Evolutionary conservation across 2,113 vertebrate genomes (phyloP), one percentile per base, ranked within the genome.

Genomic region (Ameiurus melas): DNA sequence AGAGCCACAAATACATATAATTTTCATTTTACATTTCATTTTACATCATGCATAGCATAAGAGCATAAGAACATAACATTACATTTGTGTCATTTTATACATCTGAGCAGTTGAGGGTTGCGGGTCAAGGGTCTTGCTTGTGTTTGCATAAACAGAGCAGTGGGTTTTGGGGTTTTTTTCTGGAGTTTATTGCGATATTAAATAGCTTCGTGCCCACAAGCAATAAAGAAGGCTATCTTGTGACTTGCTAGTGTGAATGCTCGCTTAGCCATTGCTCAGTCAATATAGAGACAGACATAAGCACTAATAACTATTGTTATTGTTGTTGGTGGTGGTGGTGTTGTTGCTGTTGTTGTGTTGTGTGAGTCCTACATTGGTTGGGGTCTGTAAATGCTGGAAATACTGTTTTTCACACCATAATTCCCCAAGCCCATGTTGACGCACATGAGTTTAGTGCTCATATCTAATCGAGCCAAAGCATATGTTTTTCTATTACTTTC

Each of bases 361-460:
- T n/a, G n/a, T n/a, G 20, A 82, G 55, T 60, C 20, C 30, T 60
- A 64, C 82, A 66, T 7, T 51, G 82, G 62, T 66, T 68, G 1
- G 33, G 82, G 82, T 66, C 82, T 84, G 25, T 84, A 51, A 66
- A 64, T 36, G 60, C 82, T 30, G 27, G 39, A 68, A 66, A 66
- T 62, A 64, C 51, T 84, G 62, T 68, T 84, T 64, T 47, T 84
- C 82, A 64, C 60, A n/a, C 58, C 14, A 51, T 64, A 47, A 43
- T 36, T 83, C 68, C 62, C 82, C 43, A 84, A 66, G 36, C 20
- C 20, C 33, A 5, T 36, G 80, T 62, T 83, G 80, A 62, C 80
- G 47, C 82, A 43, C 57, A 64, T 36, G 16, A 39, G 14, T 83
- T 43, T 47, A 10, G 25, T n/a, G 36, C 39, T 84, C 43, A 30